phyloP scores from a whole-genome alignment of 2,113 vertebrate genomes.

The Bubo scandiacus region DNA sequence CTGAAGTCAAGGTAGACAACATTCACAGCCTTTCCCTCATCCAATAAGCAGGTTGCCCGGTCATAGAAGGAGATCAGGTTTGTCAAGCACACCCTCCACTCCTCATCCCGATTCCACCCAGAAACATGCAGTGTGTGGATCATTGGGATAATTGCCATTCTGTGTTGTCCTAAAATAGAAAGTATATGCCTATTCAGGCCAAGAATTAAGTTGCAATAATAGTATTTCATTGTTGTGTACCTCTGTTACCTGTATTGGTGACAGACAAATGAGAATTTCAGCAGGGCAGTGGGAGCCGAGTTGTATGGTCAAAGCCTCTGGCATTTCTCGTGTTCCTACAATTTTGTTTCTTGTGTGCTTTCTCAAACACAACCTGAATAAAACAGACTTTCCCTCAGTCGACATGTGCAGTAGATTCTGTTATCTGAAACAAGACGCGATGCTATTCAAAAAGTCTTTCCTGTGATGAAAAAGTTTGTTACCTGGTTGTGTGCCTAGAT shows the following conservation, averaged over 20 bases:
- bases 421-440: conserved; percentile 1
- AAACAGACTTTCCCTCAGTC: conserved; percentile 15
- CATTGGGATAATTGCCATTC: not conserved
- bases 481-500: not conserved
- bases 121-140: not conserved
- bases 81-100: not conserved
- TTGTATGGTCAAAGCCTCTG: not conserved
- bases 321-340: not conserved
- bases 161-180: not conserved
- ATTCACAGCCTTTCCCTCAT: too few relatives aligned
- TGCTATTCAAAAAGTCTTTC: not conserved
- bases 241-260: not conserved
- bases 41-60: too few relatives aligned
- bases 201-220: not conserved
- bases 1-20: too few relatives aligned
- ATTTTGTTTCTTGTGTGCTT: not conserved
- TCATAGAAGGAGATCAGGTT: too few relatives aligned
- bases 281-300: not conserved
- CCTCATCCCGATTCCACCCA: not conserved
- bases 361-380: not conserved
- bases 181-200: not conserved
- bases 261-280: not conserved
- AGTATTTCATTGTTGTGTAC: not conserved
- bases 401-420: not conserved
- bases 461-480: not conserved